Percentiles rank a stretch among this genome's conserved stretches.
Conservation (phyloP, 2,797 vertebrate species). For the Bufotes viridis region DNA sequence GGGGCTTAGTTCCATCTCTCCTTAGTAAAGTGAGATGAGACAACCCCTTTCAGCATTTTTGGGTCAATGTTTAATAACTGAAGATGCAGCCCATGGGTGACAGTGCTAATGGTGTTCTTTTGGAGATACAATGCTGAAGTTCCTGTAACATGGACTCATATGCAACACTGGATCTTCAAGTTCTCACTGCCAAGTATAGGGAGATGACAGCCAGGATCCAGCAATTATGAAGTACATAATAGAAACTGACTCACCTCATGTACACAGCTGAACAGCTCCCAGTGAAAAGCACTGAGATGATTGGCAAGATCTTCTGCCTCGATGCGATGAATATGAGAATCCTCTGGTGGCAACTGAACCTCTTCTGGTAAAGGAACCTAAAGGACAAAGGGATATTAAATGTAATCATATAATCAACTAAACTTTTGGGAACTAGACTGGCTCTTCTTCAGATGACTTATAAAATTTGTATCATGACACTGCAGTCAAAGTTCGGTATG, state of each 20-base stretch:
- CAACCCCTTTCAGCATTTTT: neutral
- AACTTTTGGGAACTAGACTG: neutral
- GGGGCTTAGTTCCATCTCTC: too few species aligned
- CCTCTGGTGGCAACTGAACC: conserved; percentile 90
- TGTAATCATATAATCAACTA: neutral
- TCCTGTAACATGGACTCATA: neutral
- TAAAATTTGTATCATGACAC: neutral
- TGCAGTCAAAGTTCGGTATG: neutral
- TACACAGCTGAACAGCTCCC: conserved; percentile 96
- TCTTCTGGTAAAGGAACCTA: conserved; percentile 93
- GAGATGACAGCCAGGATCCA: neutral
- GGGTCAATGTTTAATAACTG: neutral
- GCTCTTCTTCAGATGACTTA: neutral
- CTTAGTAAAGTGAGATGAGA: too few species aligned
- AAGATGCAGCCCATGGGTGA: neutral
- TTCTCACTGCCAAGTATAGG: neutral
- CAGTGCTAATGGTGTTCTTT: neutral
- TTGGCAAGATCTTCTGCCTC: conserved; percentile 92
- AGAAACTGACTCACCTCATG: conserved; percentile 81
- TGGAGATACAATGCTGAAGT: neutral
- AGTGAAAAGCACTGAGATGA: conserved; percentile 93
- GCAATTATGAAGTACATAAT: neutral
- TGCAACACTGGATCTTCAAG: neutral
- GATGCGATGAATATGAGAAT: conserved; percentile 92
- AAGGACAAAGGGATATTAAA: neutral